These are phyloP conservation scores for Ophiothrix spiculata DNA, from an alignment of 35 echinoderm and acorn worm species.

Conservation along the genomic window DNA sequence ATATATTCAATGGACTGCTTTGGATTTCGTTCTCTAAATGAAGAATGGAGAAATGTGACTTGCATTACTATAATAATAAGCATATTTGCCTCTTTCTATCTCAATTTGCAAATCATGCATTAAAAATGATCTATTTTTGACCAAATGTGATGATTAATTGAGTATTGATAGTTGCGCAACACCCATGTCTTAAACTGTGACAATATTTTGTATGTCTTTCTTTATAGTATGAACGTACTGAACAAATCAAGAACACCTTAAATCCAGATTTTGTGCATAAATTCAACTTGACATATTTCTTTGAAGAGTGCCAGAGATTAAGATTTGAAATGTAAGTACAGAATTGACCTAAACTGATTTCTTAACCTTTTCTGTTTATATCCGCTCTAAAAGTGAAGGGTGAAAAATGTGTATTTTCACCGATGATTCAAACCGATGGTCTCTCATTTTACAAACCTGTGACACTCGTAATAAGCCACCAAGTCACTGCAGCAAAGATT, in stretches of 20 bases:
- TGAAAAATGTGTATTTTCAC: background rate
- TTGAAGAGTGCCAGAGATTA: conserved; percentile 91
- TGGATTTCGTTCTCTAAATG: no score
- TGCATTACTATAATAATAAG: no score
- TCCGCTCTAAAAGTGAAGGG: background rate
- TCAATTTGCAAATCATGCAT: background rate
- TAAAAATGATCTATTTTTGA: background rate
- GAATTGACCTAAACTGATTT: background rate
- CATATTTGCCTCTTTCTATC: background rate
- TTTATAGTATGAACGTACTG: conserved; percentile 86
- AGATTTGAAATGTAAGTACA: conserved; percentile 98
- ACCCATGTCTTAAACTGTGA: background rate
- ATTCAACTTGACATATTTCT: conserved; percentile 83
- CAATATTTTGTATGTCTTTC: conserved; percentile 20
- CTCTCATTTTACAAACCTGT: background rate
- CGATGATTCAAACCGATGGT: background rate
- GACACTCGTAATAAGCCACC: background rate
- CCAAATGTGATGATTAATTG: background rate
- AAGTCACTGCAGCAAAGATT: background rate
- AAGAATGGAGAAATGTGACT: no score
- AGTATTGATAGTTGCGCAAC: background rate
- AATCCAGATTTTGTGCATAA: conserved; percentile 98
- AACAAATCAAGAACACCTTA: conserved; percentile 80
- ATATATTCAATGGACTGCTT: no score
- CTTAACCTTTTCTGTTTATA: background rate